phyloP scores from a whole-genome alignment of 1,140 invertebrate genomes.

The Ceratosolen fusciceps region DNA sequence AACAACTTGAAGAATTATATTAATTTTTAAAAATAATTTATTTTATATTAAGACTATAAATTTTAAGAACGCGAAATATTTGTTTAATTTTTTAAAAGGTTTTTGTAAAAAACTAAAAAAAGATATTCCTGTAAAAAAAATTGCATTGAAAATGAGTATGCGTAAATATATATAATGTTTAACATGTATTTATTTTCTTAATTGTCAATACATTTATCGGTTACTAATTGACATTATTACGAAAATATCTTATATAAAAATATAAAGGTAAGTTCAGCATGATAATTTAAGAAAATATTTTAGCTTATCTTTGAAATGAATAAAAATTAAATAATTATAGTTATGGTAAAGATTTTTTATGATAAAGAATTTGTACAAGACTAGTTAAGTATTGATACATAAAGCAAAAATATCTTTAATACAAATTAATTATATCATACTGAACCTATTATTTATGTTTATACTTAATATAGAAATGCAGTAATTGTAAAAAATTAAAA shows the following conservation, averaged over 20 bases:
- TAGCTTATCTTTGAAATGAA: conserved; percentile 14
- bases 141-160: neutral
- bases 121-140: neutral
- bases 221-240: conserved; percentile 16
- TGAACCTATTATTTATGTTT: conserved; percentile 10
- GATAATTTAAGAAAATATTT: neutral
- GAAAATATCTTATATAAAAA: conserved; percentile 23
- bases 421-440: neutral
- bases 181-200: conserved; percentile 29
- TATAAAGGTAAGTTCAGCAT: neutral
- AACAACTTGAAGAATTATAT: neutral
- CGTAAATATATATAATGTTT: conserved; percentile 2
- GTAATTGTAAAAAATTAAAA: conserved; percentile 34
- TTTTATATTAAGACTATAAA: no score
- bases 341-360: neutral
- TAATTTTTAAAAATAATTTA: no score
- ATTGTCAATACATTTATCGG: conserved; percentile 29
- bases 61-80: neutral
- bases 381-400: neutral
- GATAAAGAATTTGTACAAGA: conserved; percentile 2
- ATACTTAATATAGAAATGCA: conserved; percentile 34
- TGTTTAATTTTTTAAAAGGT: neutral
- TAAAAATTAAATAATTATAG: conserved; percentile 13
- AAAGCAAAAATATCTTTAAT: neutral
- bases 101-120: neutral